Conservation (phyloP, 2,888 invertebrate genomes). For the Drosophila eohydei region DNA sequence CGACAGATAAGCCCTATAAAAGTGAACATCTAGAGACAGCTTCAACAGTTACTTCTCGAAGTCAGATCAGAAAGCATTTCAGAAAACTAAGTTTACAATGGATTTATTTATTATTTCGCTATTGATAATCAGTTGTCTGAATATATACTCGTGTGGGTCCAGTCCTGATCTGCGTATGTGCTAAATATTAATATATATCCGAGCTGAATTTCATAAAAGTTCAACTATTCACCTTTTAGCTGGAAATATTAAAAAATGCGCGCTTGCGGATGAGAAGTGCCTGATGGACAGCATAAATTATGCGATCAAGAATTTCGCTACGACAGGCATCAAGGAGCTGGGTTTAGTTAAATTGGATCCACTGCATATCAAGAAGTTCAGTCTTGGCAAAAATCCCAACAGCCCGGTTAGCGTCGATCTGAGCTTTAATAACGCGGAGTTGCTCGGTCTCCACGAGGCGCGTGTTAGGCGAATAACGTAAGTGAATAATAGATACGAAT, state of each 20-base stretch:
- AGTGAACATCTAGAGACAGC: slow-evolving; percentile 23
- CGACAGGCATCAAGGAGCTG: slow-evolving; percentile 73
- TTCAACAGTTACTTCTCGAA: slow-evolving; percentile 39
- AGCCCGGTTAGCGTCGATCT: slow-evolving; percentile 83
- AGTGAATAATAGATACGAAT: slow-evolving; percentile 23
- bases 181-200: background rate
- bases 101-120: slow-evolving; percentile 18
- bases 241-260: slow-evolving; percentile 58
- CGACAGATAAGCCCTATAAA: slow-evolving; percentile 49
- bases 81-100: slow-evolving; percentile 24
- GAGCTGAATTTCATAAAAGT: background rate
- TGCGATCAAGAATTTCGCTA: slow-evolving; percentile 52
- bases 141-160: slow-evolving; percentile 19
- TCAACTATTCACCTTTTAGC: slow-evolving; percentile 33
- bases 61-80: slow-evolving; percentile 5
- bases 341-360: slow-evolving; percentile 81
- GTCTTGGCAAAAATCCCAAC: slow-evolving; percentile 69
- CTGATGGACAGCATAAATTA: slow-evolving; percentile 46
- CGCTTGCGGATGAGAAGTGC: slow-evolving; percentile 59
- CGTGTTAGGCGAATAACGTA: slow-evolving; percentile 62
- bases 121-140: slow-evolving; percentile 26
- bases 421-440: slow-evolving; percentile 73
- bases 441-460: slow-evolving; percentile 70
- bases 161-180: slow-evolving; percentile 55
- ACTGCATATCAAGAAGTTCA: slow-evolving; percentile 73